Evolutionary conservation across 2,797 vertebrate genomes (phyloP), one percentile per base, ranked within the genome.

Genomic region (Chloroceryle inda): DNA sequence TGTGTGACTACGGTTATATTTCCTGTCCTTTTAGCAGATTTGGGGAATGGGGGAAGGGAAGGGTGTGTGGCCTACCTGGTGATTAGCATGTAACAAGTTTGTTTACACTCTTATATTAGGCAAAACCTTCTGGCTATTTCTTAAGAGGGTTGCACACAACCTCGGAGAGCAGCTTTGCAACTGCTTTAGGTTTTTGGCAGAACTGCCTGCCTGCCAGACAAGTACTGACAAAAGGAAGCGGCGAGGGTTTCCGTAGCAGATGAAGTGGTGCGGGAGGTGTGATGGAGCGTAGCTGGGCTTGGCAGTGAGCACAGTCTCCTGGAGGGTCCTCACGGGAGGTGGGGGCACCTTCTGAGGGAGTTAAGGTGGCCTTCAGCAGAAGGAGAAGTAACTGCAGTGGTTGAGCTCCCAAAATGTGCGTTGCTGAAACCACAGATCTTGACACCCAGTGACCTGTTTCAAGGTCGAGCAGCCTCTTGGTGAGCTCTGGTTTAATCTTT

Each of bases 1-100:
- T 99, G 98, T 47, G 98, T 89, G 52, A 31, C 35, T 19, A 31
- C 1, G 18, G 26, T 33, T 27, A 2, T 59, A 26, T 59, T 68
- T 97, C 84, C 64, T 64, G 33, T 40, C 49, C 58, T 88, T 76
- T 88, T 38, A 26, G 80, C 63, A 35, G 66, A 72, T 82, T 88
- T 2, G 2, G 37, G 38, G 63, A 40, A 29, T 89, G 89, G 69
- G 71, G 58, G 85, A 75, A 49, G 95, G 92, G 89, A 89, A 94
- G 90, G 67, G 77, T 85, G 94, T 84, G 68, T 74, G 95, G 83
- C 71, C 69, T 93, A 92, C 71, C 66, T 79, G 86, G 83, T 85
- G 79, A 35, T 96, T 85, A 93, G 66, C 83, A 35, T 68, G 74
- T 89, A 94, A 96, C 89, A 81, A 94, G 76, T 89, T 92, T 88